Evolutionary conservation across 1,140 invertebrate species (phyloP).

Genomic region (Aphis gossypii): DNA sequence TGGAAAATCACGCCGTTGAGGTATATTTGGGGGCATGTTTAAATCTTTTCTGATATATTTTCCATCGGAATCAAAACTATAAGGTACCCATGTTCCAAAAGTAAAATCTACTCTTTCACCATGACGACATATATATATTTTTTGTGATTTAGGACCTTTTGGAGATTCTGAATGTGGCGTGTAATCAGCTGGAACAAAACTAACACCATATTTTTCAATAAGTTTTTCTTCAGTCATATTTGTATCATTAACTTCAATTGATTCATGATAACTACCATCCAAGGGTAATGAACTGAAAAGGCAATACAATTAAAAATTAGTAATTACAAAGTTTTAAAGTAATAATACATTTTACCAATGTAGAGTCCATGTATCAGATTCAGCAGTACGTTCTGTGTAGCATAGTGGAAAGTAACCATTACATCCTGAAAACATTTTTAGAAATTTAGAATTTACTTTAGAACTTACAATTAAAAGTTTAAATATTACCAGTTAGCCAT

Average conservation of each 20-base stretch:
- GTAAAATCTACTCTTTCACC: slow-evolving; percentile 91
- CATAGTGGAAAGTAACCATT: slow-evolving; percentile 81
- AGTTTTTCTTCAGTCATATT: slow-evolving; percentile 35
- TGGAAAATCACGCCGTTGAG: slow-evolving; percentile 69
- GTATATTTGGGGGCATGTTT: slow-evolving; percentile 84
- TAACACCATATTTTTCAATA: slow-evolving; percentile 10
- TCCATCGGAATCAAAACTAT: slow-evolving; percentile 62
- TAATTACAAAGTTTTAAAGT: neutral
- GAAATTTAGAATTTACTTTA: neutral
- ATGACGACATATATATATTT: slow-evolving; percentile 82
- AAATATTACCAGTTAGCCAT: slow-evolving; percentile 79
- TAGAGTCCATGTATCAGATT: slow-evolving; percentile 89
- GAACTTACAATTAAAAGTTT: neutral
- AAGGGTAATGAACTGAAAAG: slow-evolving; percentile 41
- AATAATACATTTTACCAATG: slow-evolving; percentile 68
- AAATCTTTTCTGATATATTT: slow-evolving; percentile 82
- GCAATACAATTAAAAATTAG: slow-evolving; percentile 7
- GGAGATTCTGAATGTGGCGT: slow-evolving; percentile 12
- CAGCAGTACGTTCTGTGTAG: slow-evolving; percentile 82
- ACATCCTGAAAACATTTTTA: slow-evolving; percentile 62
- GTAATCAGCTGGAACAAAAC: slow-evolving; percentile 5
- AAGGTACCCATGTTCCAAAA: slow-evolving; percentile 84
- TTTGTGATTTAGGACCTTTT: slow-evolving; percentile 60
- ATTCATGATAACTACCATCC: slow-evolving; percentile 38
- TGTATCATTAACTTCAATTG: neutral